Conservation (phyloP, 2,113 vertebrate genomes). For the Spea multiplicata region DNA sequence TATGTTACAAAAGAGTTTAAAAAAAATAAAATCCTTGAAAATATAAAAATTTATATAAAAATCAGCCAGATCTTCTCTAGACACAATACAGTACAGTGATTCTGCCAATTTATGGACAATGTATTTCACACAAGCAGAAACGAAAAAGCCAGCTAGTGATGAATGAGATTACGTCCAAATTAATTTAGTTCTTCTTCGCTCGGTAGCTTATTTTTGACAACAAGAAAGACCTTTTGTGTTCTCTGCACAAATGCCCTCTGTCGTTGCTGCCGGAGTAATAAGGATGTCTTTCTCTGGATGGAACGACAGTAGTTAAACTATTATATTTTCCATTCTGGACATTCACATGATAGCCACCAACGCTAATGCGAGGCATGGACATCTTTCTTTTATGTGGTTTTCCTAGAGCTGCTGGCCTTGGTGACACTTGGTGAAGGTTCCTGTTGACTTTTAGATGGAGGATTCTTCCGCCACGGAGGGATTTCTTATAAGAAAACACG, state of each 20-base stretch:
- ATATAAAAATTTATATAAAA: too few relatives aligned
- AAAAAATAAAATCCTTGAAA: too few relatives aligned
- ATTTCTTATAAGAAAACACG: too few relatives aligned
- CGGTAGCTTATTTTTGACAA: background rate
- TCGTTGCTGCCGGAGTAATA: conserved; percentile 10
- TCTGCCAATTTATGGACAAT: conserved; percentile 28
- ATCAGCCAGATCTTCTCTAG: background rate
- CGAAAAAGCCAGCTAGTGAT: conserved; percentile 10
- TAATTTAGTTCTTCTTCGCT: background rate
- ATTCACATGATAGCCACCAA: background rate
- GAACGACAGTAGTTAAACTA: background rate
- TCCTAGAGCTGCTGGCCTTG: background rate
- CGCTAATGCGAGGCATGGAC: background rate
- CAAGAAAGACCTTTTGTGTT: conserved; percentile 33
- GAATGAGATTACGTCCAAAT: conserved; percentile 29
- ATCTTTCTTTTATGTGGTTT: background rate
- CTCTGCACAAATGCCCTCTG: conserved; percentile 20
- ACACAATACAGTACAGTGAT: conserved; percentile 32
- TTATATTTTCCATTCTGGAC: background rate
- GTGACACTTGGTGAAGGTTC: too few relatives aligned
- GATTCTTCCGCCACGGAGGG: too few relatives aligned
- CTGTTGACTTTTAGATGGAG: too few relatives aligned
- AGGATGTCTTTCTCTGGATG: conserved; percentile 13
- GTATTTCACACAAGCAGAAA: conserved; percentile 9
- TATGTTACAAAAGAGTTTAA: too few relatives aligned